phyloP scores from a whole-genome alignment of 2,113 vertebrate genomes.

The Saimiri boliviensis region DNA sequence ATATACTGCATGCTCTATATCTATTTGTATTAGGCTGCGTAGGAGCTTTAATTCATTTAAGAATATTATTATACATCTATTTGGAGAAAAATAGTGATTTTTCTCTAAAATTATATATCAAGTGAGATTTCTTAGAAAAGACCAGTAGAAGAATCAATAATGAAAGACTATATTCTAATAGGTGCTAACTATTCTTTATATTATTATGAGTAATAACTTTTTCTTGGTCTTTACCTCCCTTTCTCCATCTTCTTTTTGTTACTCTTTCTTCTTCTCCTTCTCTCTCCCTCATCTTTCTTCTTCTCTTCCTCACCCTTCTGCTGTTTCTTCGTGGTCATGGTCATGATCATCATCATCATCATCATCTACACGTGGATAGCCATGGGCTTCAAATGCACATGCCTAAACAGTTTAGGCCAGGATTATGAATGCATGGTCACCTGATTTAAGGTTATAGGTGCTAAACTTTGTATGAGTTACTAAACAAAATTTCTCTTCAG shows the following conservation, averaged over 20 bases:
- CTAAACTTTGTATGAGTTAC: neutral
- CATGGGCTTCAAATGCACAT: neutral
- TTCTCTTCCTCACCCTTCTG: neutral
- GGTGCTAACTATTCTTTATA: neutral
- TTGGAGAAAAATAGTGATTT: neutral
- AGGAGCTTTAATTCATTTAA: neutral
- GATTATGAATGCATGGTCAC: neutral
- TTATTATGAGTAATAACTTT: neutral
- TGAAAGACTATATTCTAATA: neutral
- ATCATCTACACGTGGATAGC: neutral
- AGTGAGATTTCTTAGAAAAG: neutral
- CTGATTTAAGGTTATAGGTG: neutral
- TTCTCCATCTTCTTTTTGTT: neutral
- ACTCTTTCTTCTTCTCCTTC: neutral
- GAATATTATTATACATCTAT: neutral
- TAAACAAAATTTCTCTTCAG: neutral
- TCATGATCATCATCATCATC: neutral
- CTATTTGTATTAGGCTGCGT: neutral
- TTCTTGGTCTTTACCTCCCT: neutral
- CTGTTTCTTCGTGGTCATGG: neutral
- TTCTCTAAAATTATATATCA: neutral
- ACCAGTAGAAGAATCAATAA: neutral
- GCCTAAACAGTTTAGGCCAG: neutral
- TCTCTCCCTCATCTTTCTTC: neutral
- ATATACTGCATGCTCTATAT: fast-evolving